Evolutionary conservation across 2,888 invertebrate species (phyloP), one percentile per base, ranked within the genome.

Genomic region (Busseola fusca): DNA sequence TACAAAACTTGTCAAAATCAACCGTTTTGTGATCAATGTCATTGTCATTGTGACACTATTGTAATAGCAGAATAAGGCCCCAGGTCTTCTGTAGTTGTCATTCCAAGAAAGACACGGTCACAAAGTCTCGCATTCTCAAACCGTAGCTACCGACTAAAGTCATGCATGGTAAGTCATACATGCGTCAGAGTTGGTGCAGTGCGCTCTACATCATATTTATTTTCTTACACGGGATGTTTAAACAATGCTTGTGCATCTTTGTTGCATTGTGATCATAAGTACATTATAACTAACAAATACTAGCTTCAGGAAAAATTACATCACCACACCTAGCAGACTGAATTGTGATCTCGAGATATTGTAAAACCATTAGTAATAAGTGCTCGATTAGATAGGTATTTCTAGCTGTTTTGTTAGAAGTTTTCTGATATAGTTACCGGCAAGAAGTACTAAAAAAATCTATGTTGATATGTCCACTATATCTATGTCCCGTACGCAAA

Each of bases 161-260:
- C 83, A 78, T 65, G 83, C 64, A 78, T 66, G 65, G 79, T 59
- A 78, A 64, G 77, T 63, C 65, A 63, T 56, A 77, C 37, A 37
- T 78, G 59, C 78, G 72, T 78, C 82, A 81, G 62, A 66, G 64
- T 52, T 40, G 27, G 45, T 48, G 54, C 37, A 54, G 58, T 58
- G 16, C 16, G 58, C 69, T 81, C 40, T 37, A 50, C 52, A 54
- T 63, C 62, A 37, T 82, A 81, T 70, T 82, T 71, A 77, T 71
- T 78, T 68, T 40, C 57, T 59, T 50, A 48, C 54, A 45, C 66
- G 25, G 52, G 64, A 58, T 18, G 50, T 52, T 66, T n/a, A 67
- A 76, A 76, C 76, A 62, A 77, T 69, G 50, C 50, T 48, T 60
- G 27, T 57, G 34, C 58, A 50, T 66, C 76, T 67, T 66, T 40